Evolutionary conservation across 2,797 vertebrate species (phyloP), one percentile per base, ranked within the genome.

Genomic region (Pangasius macronema): DNA sequence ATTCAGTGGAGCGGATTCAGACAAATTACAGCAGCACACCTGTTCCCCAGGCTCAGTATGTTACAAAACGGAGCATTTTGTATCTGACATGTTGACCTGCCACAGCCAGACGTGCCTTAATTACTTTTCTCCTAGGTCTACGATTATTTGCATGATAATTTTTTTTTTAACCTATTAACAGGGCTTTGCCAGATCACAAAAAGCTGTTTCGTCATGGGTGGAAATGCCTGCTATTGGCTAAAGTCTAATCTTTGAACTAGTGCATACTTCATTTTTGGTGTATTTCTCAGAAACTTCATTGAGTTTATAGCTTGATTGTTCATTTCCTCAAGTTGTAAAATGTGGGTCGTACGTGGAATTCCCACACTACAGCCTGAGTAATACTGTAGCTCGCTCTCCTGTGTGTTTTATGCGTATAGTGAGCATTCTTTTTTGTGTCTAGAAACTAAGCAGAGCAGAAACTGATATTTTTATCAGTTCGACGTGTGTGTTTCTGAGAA

Each of bases 21-120:
- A 89, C 90, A 91, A 90, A 91, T 91, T 91, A 90, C 85, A 85
- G 88, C 88, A 85, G 90, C 89, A 86, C 90, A 91, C 90, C 90
- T 91, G 90, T 90, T 90, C 82, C 73, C 72, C 75, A 76, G 87
- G 85, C 88, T 88, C 83, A 77, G 82, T 88, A 86, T 89, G 87
- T 88, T 91, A 91, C 88, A 90, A 89, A 91, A 91, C 80, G 85
- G 87, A 85, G 86, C 91, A 90, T 92, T 92, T 89, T 91, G 91
- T 91, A 88, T 88, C 87, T 90, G 90, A 91, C 90, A 91, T 91
- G 91, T 90, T 90, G 90, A 91, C 90, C 91, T 91, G 91, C 89
- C 90, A 88, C 86, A 90, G 87, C 87, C 90, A 90, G 86, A 87
- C 83, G 86, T 88, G 88, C 90, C 86, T 89, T 91, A 90, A 91